Base-by-base conservation (phyloP, 2,797 vertebrate genomes). In the Scolopax rusticola region DNA sequence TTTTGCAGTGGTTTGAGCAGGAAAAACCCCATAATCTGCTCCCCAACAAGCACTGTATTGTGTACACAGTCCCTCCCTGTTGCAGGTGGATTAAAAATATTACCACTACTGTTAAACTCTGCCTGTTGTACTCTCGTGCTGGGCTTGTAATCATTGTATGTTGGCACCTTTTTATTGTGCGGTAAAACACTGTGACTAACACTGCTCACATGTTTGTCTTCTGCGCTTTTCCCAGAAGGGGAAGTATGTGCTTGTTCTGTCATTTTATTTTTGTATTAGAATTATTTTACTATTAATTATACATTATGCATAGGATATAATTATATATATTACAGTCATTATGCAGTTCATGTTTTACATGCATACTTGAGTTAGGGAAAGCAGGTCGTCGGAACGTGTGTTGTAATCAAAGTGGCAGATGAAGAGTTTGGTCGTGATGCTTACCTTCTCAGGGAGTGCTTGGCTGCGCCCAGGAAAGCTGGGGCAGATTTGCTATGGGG, bases 261-360 rank as follows among this genome's bases (percentile, higher is more conserved):
- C 45, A 32, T 93, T 93, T 76, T 91, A 60, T 76, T 53, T 76
- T 47, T 57, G 11, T 32, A 20, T 80, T 77, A 83, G 81, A 89
- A 77, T 90, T 64, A 79, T 80, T 89, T 93, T 75, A 61, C 40
- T 91, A 96, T 85, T 94, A 93, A 93, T 94, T 89, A 95, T 83
- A 94, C 36, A 93, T 94, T 87, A 85, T 94, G 56, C 50, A 71
- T 57, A 77, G 74, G 25, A n/a, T 90, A 76, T 94, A 93, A 93
- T 97, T 93, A 77, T 53, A 70, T 56, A 60, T 87, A 93, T 96
- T 95, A 89, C 60, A 77, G 81, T 83, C 28, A 90, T 96, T 94
- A 92, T 24, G 41, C 60, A 60, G 28, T 92, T 90, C 54, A 23
- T 85, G 68, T 94, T 96, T 93, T 90, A 95, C 81, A 75, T 87